Conservation (phyloP, 2,888 invertebrate species). For the Periphyllus acericola region DNA sequence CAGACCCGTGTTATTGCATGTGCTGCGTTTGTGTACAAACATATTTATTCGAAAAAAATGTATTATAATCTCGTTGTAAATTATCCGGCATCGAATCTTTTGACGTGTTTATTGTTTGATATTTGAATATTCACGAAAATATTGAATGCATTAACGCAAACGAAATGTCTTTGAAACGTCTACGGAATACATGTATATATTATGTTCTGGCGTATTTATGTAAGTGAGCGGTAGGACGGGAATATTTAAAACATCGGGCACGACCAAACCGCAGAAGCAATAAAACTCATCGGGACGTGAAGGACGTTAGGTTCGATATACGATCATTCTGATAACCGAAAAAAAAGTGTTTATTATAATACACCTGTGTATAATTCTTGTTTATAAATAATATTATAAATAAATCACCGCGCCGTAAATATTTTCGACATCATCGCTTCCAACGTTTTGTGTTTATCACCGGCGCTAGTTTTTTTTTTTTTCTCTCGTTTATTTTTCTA, state of each 20-base stretch:
- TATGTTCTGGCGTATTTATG: neutral
- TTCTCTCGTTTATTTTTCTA: neutral
- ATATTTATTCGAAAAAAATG: neutral
- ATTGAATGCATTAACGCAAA: neutral
- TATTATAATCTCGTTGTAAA: neutral
- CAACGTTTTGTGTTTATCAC: neutral
- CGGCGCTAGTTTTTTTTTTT: neutral
- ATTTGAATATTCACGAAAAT: constrained; percentile 27
- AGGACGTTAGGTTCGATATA: constrained; percentile 35
- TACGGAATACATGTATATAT: neutral
- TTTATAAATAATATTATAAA: neutral
- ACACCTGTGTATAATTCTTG: neutral
- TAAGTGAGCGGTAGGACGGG: neutral
- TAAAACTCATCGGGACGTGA: constrained; percentile 41
- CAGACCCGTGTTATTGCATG: too few species aligned
- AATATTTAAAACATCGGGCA: constrained; percentile 15
- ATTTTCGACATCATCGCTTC: neutral
- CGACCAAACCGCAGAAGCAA: constrained; percentile 17
- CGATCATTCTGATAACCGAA: constrained; percentile 20
- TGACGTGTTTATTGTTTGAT: neutral
- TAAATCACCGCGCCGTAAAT: constrained; percentile 16
- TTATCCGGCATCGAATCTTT: neutral
- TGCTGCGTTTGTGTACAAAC: neutral
- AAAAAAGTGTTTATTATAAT: neutral
- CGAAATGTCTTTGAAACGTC: neutral